Evolutionary conservation across 2,113 vertebrate species (phyloP).

Genomic region (Columba livia): DNA sequence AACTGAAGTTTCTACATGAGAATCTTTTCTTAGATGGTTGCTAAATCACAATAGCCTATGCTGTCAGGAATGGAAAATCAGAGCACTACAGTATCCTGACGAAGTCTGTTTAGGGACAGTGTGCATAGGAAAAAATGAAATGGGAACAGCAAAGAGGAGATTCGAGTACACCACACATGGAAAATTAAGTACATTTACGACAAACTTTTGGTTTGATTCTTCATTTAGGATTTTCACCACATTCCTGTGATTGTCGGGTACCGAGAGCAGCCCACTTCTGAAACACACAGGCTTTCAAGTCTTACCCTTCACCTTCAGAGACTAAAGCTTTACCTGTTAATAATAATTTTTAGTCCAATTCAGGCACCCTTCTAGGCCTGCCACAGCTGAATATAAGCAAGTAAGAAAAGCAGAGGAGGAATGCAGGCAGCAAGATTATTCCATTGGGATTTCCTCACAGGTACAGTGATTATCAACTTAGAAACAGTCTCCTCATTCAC

Average conservation of each 20-base stretch:
- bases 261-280: neutral
- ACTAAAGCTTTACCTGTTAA: neutral
- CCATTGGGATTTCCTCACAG: neutral
- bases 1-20: neutral
- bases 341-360: neutral
- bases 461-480: neutral
- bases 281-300: neutral
- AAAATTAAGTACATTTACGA: neutral
- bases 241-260: neutral
- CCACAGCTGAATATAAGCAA: fast-evolving
- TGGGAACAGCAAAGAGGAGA: neutral
- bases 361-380: neutral
- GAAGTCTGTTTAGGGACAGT: neutral
- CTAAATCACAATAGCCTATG: neutral
- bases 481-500: neutral
- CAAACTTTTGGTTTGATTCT: neutral
- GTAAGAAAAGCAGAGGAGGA: neutral
- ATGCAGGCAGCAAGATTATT: neutral
- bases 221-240: neutral
- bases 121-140: neutral
- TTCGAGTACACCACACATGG: neutral
- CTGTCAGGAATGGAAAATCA: neutral
- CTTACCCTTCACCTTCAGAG: neutral
- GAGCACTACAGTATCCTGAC: neutral
- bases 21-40: neutral